phyloP scores from a whole-genome alignment of 2,113 vertebrate genomes.

The Grammomys dolichurus region DNA sequence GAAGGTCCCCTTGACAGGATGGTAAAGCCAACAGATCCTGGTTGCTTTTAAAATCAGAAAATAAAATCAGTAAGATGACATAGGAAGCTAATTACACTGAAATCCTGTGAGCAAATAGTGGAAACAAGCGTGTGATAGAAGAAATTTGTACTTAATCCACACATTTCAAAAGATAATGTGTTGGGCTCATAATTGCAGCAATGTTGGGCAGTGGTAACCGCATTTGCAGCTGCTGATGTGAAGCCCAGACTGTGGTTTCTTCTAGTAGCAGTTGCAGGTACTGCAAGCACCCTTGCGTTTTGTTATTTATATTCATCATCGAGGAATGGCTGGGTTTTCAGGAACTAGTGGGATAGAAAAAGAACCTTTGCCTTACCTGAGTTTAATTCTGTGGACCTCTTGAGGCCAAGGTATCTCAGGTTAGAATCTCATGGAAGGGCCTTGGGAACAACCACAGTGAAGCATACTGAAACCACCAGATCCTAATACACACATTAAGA shows the following conservation, averaged over 20 bases:
- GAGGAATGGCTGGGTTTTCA: not conserved
- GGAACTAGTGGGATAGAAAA: not conserved
- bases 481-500: not conserved
- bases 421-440: not conserved
- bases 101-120: not conserved
- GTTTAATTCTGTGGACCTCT: not conserved
- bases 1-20: not conserved
- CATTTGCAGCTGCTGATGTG: not conserved
- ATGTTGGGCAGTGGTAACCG: not conserved
- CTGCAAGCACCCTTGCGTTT: not conserved
- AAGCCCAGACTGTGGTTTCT: not conserved
- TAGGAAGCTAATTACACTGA: not conserved
- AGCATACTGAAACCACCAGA: not conserved
- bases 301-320: not conserved
- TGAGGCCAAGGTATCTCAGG: not conserved
- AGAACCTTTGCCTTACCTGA: not conserved
- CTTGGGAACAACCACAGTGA: not conserved
- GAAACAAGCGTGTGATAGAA: not conserved
- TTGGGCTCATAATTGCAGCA: not conserved
- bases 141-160: not conserved
- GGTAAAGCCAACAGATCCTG: not conserved
- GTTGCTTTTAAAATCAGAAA: slow-evolving; percentile 16
- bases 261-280: not conserved
- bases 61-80: not conserved
- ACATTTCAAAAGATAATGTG: not conserved